Conservation (phyloP, 2,113 vertebrate genomes). For the Anas platyrhynchos region DNA sequence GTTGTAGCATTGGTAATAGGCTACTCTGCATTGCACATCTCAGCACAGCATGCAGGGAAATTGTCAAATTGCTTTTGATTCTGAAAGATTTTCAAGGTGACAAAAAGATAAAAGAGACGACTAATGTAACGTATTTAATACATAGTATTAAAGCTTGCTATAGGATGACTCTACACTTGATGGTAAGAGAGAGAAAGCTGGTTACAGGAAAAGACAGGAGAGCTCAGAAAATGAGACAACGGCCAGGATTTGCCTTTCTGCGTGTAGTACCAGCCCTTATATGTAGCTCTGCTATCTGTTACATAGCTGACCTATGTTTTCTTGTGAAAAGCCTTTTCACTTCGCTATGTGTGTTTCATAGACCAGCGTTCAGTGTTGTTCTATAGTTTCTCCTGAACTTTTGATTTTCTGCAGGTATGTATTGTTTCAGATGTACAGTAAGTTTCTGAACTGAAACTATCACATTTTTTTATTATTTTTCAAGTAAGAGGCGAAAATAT, state of each 20-base stretch:
- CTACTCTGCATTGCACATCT: neutral
- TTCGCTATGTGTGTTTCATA: neutral
- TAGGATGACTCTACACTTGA: neutral
- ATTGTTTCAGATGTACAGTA: neutral
- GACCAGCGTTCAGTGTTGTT: fast-evolving
- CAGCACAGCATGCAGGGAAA: neutral
- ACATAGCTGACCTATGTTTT: fast-evolving
- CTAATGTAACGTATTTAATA: neutral
- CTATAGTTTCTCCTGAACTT: neutral
- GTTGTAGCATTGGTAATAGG: neutral
- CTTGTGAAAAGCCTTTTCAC: neutral
- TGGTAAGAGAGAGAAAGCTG: neutral
- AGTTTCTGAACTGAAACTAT: neutral
- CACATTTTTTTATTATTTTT: neutral
- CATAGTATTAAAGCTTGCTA: neutral
- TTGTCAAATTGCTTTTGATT: constrained; percentile 42
- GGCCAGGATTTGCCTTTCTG: neutral
- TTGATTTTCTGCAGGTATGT: neutral
- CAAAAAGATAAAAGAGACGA: neutral
- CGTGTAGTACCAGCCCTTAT: neutral
- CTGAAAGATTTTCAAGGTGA: neutral
- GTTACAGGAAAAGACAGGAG: neutral
- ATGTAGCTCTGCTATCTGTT: neutral
- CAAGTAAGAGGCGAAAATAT: neutral
- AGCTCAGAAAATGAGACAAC: neutral